Evolutionary conservation across 2,113 vertebrate species (phyloP).

Genomic region (Genyomyrus donnyi): DNA sequence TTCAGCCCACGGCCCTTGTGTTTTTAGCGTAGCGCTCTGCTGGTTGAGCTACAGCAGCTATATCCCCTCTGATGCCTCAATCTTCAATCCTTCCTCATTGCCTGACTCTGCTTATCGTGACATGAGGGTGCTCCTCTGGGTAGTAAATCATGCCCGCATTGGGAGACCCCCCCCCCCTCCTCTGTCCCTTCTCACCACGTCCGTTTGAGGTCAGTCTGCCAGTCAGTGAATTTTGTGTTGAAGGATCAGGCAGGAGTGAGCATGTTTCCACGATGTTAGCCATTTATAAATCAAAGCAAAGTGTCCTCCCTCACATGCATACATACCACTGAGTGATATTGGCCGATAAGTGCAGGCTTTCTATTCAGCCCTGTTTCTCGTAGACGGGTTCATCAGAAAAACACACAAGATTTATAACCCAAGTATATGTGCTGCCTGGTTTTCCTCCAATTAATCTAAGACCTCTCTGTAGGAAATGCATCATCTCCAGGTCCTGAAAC

Average conservation of each 20-base stretch:
- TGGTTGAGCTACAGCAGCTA: not conserved
- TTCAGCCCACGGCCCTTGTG: not conserved
- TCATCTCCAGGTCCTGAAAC: not conserved
- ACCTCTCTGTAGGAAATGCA: not conserved
- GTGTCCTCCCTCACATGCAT: not conserved
- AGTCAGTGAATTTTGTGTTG: not conserved
- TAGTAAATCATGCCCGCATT: not conserved
- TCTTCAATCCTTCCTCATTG: not conserved
- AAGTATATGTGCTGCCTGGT: not conserved
- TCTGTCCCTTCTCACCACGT: not conserved
- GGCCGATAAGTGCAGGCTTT: not conserved
- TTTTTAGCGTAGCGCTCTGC: not conserved
- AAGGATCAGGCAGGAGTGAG: not conserved
- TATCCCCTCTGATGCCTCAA: not conserved
- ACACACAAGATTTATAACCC: not conserved
- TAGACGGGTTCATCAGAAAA: not conserved
- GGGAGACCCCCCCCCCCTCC: not conserved
- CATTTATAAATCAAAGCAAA: not conserved
- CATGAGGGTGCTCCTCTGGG: not conserved
- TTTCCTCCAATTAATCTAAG: not conserved
- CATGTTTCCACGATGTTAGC: not conserved
- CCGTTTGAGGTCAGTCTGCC: not conserved
- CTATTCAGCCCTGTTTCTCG: not conserved
- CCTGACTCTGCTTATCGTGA: not conserved
- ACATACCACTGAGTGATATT: not conserved